Base-by-base conservation (phyloP, 2,797 vertebrate species). In the Danio aesculapii region DNA sequence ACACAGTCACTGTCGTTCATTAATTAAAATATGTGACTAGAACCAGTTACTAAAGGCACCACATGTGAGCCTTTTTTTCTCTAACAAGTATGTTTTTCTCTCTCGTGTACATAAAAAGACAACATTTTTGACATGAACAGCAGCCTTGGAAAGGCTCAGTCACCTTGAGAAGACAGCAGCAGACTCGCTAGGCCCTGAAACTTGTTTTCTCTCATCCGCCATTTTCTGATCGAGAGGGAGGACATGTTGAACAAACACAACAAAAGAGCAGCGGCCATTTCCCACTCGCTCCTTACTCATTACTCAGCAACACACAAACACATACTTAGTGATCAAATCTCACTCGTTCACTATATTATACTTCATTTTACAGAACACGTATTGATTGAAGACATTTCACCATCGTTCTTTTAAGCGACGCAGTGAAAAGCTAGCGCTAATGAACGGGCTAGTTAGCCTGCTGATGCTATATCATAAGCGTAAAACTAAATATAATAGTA, bases 251-350 rank as follows among this genome's bases (percentile, higher is more conserved):
- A 95, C 92, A 95, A 95, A 95, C 95, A 95, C 94, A 97, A 97
- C 96, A 98, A 98, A 97, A 97, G 96, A 95, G 92, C 92, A 97
- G 95, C 97, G 97, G 96, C 97, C 97, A 98, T 98, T 99, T 98
- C 95, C 95, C 94, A 84, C 83, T 81, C 52, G 49, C 81, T 82
- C 46, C 47, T 79, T 6, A 86, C 66, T 47, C 69, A 73, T 55
- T 78, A 76, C 81, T 50, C 83, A 69, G 47, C 63, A 44, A 17
- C 50, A n/a, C 49, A 62, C 39, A 73, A 63, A 55, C 49, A 55
- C 59, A 39, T 39, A 30, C 12, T 52, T 53, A 9, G 46, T 49
- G 14, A 50, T 57, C 16, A 59, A 68, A 68, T 9, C 8, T 9
- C 5, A 49, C 13, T 17, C 5, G 2, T 41, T 50, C 4, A 71